Evolutionary conservation across 2,113 vertebrate genomes (phyloP), one percentile per base, ranked within the genome.

Genomic region (Salvator merianae): DNA sequence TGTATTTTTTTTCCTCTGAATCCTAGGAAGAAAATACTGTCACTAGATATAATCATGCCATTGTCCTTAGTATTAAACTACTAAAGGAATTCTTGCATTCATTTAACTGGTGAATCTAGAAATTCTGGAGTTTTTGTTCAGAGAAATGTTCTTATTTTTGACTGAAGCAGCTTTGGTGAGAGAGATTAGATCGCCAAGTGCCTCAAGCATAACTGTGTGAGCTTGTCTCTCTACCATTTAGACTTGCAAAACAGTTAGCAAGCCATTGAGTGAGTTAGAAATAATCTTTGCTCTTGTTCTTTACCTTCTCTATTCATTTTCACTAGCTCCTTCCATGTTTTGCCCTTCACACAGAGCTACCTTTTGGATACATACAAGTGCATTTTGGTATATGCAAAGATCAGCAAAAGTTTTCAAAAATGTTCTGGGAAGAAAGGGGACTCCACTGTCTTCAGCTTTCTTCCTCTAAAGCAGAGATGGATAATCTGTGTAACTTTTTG

Each of bases 361-460:
- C 38, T 47, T n/a, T 47, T 80, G 26, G 90, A n/a, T 53, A 77
- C 71, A 86, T 86, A n/a, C 79, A 22, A 79, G 28, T 66, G 87
- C 2, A 0, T 32, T 82, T 75, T 77, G 22, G 72, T 30, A 78
- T 47, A 83, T 0, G 4, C 40, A 34, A 63, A 62, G 2, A 24
- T 83, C 12, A 50, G 77, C 9, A 63, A 65, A 38, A 86, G 34
- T 77, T 72, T 62, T 63, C 53, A 62, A 84, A 63, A 76, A 5
- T 47, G 4, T 79, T n/a, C 87, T 83, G 83, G 82, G 0, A 79
- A 90, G 66, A 75, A 88, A 85, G 83, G 81, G 76, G 8, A 69
- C 81, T 84, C 79, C 77, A 1, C 70, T 68, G 63, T 92, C 87
- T 89, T 62, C 90, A 82, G 10, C 82, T 80, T 88, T 68, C 79